Conservation (phyloP, 2,888 invertebrate species). For the Chrysodeixis includens region DNA sequence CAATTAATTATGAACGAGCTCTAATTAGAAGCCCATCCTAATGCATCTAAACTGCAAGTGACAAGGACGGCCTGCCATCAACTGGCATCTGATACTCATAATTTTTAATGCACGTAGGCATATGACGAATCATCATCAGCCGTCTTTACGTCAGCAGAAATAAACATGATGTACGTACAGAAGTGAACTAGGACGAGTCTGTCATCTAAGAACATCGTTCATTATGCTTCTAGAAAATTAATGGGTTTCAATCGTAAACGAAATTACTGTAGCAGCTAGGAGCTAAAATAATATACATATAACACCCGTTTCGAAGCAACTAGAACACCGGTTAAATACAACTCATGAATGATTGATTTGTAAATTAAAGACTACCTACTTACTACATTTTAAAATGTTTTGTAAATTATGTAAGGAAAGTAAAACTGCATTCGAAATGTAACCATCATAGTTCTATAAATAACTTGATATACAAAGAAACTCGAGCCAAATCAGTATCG, state of each 20-base stretch:
- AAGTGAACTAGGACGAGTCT: slow-evolving; percentile 31
- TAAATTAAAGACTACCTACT: background rate
- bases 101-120: slow-evolving; percentile 50
- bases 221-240: slow-evolving; percentile 21
- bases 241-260: slow-evolving; percentile 21
- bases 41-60: slow-evolving; percentile 64
- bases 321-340: slow-evolving; percentile 12
- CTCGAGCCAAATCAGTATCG: slow-evolving; percentile 18
- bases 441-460: background rate
- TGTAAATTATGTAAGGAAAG: too few relatives aligned
- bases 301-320: slow-evolving; percentile 1
- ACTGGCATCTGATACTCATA: slow-evolving; percentile 59
- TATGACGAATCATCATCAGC: slow-evolving; percentile 26
- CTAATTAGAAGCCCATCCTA: slow-evolving; percentile 65
- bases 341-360: background rate
- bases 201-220: slow-evolving; percentile 14
- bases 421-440: slow-evolving; percentile 32
- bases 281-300: background rate
- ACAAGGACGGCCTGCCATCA: slow-evolving; percentile 61
- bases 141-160: slow-evolving; percentile 23
- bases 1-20: slow-evolving; percentile 62
- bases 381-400: background rate
- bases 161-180: slow-evolving; percentile 23
- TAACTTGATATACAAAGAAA: slow-evolving; percentile 10
- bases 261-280: slow-evolving; percentile 2